Conservation (phyloP, 2,113 vertebrate species). For the Psittacula cyanocephala region DNA sequence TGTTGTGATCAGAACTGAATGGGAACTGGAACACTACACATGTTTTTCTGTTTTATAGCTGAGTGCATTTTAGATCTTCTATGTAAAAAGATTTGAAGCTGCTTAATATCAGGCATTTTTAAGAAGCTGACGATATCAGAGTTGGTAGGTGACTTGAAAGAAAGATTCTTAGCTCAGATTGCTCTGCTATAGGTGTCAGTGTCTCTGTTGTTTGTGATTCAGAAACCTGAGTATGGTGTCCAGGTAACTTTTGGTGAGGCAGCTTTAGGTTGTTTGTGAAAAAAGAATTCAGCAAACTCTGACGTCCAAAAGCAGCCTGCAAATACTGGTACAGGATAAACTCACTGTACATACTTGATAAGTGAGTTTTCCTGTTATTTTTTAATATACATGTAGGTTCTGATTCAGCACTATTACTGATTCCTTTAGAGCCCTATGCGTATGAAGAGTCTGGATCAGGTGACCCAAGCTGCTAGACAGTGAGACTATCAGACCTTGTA, state of each 20-base stretch:
- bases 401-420: background rate
- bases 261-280: background rate
- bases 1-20: background rate
- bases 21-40: accelerated
- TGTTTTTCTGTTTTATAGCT: background rate
- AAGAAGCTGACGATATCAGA: background rate
- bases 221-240: background rate
- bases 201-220: background rate
- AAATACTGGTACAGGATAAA: background rate
- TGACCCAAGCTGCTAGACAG: background rate
- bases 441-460: background rate
- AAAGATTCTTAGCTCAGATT: background rate
- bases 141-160: background rate
- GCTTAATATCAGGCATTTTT: background rate
- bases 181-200: background rate
- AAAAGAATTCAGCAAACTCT: background rate
- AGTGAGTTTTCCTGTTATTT: background rate
- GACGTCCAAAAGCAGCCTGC: background rate
- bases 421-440: background rate
- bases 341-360: background rate
- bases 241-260: background rate
- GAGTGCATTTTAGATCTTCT: background rate
- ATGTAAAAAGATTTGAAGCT: background rate
- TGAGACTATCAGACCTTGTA: background rate
- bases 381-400: background rate